These are phyloP conservation scores for Anarhynchus alexandrinus DNA, from an alignment of 2,113 vertebrate genomes.

Conservation along the genomic window DNA sequence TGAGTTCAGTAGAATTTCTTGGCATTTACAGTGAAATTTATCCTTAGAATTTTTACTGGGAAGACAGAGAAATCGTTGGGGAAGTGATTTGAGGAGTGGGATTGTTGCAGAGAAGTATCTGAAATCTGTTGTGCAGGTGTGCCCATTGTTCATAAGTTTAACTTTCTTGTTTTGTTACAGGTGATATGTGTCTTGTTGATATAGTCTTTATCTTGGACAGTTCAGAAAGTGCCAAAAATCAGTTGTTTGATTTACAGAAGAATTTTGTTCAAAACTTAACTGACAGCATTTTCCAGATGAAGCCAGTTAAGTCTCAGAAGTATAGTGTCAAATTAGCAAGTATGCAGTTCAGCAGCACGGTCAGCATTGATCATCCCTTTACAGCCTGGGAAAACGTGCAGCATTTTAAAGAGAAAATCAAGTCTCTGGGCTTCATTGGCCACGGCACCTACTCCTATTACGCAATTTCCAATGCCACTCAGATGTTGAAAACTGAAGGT, in stretches of 20 bases:
- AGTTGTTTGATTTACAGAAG: conserved; percentile 83
- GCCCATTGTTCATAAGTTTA: neutral
- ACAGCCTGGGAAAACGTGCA: conserved; percentile 78
- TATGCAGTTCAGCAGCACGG: conserved; percentile 88
- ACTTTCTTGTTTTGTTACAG: conserved; percentile 62
- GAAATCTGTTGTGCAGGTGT: neutral
- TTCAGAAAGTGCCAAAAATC: conserved; percentile 84
- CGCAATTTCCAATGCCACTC: conserved; percentile 83
- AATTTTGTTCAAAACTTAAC: conserved; percentile 78
- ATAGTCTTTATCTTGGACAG: conserved; percentile 88
- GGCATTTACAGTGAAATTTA: neutral
- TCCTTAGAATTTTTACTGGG: neutral
- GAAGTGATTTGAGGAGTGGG: neutral
- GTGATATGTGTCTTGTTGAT: conserved; percentile 75
- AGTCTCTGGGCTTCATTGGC: conserved; percentile 80
- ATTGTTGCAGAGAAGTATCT: neutral
- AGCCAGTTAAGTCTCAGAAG: conserved; percentile 54
- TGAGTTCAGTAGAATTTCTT: neutral
- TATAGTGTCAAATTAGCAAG: conserved; percentile 77
- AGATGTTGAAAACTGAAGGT: conserved; percentile 79
- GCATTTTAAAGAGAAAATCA: conserved; percentile 76
- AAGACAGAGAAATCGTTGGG: neutral
- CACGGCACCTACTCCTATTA: conserved; percentile 89
- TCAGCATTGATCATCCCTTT: conserved; percentile 80
- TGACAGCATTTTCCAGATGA: conserved; percentile 73